Evolutionary conservation across 1,140 invertebrate genomes (phyloP).

Genomic region (Cotesia chilonis): DNA sequence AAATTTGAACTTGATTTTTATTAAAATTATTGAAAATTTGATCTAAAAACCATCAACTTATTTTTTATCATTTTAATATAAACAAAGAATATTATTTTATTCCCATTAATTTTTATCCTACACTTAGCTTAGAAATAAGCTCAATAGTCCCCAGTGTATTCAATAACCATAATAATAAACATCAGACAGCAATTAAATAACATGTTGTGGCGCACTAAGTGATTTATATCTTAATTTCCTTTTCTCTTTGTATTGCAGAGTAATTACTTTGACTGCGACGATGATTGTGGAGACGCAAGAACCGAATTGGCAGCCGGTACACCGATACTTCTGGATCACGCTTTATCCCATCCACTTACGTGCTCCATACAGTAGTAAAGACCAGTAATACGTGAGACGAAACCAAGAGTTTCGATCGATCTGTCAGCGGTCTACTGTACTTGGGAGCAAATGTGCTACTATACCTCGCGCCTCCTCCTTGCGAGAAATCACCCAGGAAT

Average conservation of each 20-base stretch:
- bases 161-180: too few relatives aligned
- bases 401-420: constrained; percentile 36
- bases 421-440: constrained; percentile 25
- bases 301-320: constrained; percentile 66
- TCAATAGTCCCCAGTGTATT: too few relatives aligned
- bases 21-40: too few relatives aligned
- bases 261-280: constrained; percentile 66
- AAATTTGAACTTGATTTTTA: too few relatives aligned
- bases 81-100: too few relatives aligned
- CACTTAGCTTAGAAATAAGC: too few relatives aligned
- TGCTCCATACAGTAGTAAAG: constrained; percentile 65
- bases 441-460: constrained; percentile 29
- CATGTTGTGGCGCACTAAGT: neutral
- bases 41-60: too few relatives aligned
- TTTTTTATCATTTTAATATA: too few relatives aligned
- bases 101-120: too few relatives aligned
- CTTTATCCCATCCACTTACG: constrained; percentile 64
- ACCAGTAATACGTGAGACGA: constrained; percentile 12
- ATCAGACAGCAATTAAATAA: neutral
- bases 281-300: constrained; percentile 63
- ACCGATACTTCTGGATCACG: constrained; percentile 65
- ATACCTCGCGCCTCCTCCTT: neutral
- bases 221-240: neutral
- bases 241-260: constrained; percentile 55
- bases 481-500: constrained; percentile 8